phyloP scores from a whole-genome alignment of 53 echinoderm and acorn worm species.

The Temnopleurus reevesii region DNA sequence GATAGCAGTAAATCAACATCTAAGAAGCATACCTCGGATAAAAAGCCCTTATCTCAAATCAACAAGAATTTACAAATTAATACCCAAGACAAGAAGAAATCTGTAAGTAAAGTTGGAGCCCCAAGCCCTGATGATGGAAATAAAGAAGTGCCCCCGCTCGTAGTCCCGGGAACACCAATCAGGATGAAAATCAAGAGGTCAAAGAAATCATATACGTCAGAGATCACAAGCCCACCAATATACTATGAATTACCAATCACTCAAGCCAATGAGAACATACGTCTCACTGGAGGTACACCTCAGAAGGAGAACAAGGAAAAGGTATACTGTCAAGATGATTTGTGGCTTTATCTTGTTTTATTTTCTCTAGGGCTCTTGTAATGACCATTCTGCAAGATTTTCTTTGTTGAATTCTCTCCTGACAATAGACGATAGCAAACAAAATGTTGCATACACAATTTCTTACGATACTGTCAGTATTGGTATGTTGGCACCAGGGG shows the following conservation, averaged over 20 bases:
- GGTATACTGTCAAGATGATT: neutral
- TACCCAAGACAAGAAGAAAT: neutral
- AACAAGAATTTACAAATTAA: no score
- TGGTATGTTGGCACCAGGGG: no score
- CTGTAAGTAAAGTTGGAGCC: neutral
- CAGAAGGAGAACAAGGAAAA: neutral
- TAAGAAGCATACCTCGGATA: neutral
- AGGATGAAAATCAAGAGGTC: neutral
- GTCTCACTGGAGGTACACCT: neutral
- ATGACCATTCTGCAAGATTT: no score
- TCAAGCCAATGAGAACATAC: neutral
- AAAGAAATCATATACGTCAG: neutral
- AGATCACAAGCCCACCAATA: neutral
- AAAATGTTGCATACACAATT: no score
- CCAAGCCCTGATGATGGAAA: neutral
- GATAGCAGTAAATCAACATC: neutral
- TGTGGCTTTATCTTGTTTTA: no score
- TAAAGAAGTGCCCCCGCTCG: neutral
- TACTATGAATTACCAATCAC: neutral
- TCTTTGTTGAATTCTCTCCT: no score
- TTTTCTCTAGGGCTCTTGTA: no score
- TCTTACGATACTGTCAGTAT: no score
- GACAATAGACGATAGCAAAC: no score
- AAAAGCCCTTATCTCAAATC: neutral
- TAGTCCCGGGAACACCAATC: neutral